Base-by-base conservation (phyloP, 1,140 invertebrate species). In the Polypedilum vanderplanki region DNA sequence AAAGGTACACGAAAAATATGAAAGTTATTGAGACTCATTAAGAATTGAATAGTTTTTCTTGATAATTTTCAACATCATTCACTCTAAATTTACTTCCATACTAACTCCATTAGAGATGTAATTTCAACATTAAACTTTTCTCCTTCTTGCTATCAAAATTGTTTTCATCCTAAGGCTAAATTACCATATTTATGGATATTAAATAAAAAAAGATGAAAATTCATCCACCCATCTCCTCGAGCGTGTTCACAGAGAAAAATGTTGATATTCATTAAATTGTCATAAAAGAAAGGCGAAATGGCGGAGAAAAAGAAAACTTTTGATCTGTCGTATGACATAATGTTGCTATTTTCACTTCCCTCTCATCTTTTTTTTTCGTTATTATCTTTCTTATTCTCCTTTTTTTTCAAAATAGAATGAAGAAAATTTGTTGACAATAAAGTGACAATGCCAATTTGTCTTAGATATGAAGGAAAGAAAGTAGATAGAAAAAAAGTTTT, bases 391-490 rank as follows among this genome's bases (percentile, higher is more conserved):
- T n/a, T n/a, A n/a, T n/a, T n/a, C n/a, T n/a, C n/a, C n/a, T n/a
- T n/a, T n/a, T n/a, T n/a, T n/a, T n/a, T n/a, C n/a, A n/a, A n/a
- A n/a, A 57, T 57, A 15, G 64, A 67, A n/a, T 18, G 5, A 70
- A 70, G 18, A 12, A 70, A 22, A 10, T 9, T 70, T 22, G 65
- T 70, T 70, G 65, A 70, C 65, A 70, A 70, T 70, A 70, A 70
- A 70, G 17, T 70, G 65, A 70, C 65, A 70, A 70, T 17, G 65
- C 65, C 65, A 70, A 70, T 70, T 70, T 70, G 65, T 70, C 65
- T 7, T 70, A 20, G 2, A 70, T 18, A 70, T n/a, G n/a, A 67
- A n/a, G n/a, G 7, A 17, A 70, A 20, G 17, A 20, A 20, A 7
- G n/a, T n/a, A n/a, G n/a, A n/a, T n/a, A 18, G 20, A 7, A 18